Conservation (phyloP, 2,797 vertebrate species). For the Danio jaintianensis region DNA sequence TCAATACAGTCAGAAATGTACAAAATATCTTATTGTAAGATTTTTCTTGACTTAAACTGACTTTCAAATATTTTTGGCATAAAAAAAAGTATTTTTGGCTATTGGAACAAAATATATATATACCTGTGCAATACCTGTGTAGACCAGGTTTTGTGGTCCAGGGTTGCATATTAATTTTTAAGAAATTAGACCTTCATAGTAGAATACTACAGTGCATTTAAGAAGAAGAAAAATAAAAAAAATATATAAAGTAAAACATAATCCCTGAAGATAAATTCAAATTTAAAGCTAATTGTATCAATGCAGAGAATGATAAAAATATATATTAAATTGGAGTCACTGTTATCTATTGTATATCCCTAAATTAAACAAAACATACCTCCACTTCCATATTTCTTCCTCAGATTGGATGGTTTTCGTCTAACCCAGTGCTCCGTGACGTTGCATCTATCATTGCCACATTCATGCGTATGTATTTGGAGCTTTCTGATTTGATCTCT, state of each 20-base stretch:
- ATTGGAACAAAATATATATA: too few species aligned
- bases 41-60: too few species aligned
- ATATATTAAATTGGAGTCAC: neutral
- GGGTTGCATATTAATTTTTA: too few species aligned
- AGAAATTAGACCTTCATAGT: neutral
- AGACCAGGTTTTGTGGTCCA: too few species aligned
- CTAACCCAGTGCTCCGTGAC: neutral
- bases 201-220: neutral
- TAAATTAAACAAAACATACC: neutral
- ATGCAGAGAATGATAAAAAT: neutral
- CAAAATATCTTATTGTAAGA: too few species aligned
- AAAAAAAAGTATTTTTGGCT: too few species aligned
- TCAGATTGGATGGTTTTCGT: neutral
- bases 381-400: constrained; percentile 4
- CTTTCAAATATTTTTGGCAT: too few species aligned
- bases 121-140: too few species aligned
- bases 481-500: constrained; percentile 33
- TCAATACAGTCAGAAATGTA: too few species aligned
- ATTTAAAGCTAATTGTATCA: neutral
- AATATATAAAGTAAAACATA: too few species aligned
- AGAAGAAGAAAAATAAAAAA: too few species aligned
- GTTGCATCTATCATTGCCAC: neutral
- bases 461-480: constrained; percentile 6
- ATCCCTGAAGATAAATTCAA: too few species aligned
- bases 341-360: neutral